phyloP scores from a whole-genome alignment of 2,888 invertebrate genomes.

The Andrena minutula region DNA sequence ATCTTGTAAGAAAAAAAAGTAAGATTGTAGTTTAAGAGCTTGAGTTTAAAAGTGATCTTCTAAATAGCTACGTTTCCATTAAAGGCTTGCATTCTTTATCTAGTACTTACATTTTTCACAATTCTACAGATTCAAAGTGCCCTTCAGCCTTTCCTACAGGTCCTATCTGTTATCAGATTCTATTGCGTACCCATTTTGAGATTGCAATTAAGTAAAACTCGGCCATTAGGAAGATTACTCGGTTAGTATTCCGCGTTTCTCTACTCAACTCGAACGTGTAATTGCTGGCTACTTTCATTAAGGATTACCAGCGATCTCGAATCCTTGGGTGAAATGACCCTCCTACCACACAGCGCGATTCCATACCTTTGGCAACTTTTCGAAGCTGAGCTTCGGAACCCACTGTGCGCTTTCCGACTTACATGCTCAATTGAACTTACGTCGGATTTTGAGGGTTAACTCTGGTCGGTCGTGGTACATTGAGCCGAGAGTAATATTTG shows the following conservation, averaged over 20 bases:
- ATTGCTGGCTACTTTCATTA: background rate
- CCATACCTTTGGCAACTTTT: constrained; percentile 7
- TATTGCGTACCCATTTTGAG: constrained; percentile 3
- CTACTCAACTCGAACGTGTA: background rate
- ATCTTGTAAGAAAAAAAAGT: no score
- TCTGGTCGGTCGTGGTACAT: constrained; percentile 8
- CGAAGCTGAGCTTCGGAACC: background rate
- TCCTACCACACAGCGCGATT: background rate
- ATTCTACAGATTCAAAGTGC: background rate
- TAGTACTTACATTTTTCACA: background rate
- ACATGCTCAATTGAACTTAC: constrained; percentile 35
- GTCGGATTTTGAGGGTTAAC: constrained; percentile 10
- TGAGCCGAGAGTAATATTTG: constrained; percentile 4
- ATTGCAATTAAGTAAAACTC: constrained; percentile 18
- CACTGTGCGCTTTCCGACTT: constrained; percentile 6
- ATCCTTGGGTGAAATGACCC: constrained; percentile 4
- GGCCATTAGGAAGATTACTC: constrained; percentile 18
- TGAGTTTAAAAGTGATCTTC: no score
- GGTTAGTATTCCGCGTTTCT: background rate
- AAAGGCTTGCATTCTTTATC: background rate
- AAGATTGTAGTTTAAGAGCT: no score
- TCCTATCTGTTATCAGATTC: background rate
- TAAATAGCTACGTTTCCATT: background rate
- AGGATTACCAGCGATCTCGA: constrained; percentile 12
- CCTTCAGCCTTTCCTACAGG: background rate